These are phyloP conservation scores for Bubo scandiacus DNA, from an alignment of 2,113 vertebrate genomes.

Conservation along the genomic window DNA sequence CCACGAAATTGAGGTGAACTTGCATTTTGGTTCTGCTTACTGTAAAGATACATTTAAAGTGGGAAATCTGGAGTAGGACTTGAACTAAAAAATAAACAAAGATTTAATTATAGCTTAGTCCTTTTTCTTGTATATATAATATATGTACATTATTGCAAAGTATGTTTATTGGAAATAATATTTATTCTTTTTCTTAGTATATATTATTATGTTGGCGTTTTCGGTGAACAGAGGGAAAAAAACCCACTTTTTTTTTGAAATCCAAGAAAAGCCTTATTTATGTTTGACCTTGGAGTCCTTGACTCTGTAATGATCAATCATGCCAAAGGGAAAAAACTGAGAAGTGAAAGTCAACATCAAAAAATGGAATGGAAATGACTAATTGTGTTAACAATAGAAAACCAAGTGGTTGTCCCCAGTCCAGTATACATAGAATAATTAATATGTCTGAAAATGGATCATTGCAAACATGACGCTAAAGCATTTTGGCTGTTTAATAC, in stretches of 20 bases:
- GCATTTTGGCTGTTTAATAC: neutral
- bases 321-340: neutral
- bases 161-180: neutral
- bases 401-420: neutral
- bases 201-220: neutral
- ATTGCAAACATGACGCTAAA: neutral
- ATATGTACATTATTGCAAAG: neutral
- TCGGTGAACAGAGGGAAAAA: neutral
- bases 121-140: neutral
- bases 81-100: neutral
- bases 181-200: neutral
- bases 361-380: neutral
- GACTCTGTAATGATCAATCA: neutral
- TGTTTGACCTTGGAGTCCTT: neutral
- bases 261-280: neutral
- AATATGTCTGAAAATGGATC: neutral
- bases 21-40: neutral
- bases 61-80: neutral
- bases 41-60: neutral
- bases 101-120: neutral
- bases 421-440: neutral
- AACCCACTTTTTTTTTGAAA: rapidly evolving
- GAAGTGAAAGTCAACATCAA: neutral
- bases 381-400: neutral
- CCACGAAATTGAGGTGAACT: neutral